Base-by-base conservation (phyloP, 2,888 invertebrate species). In the Hoplodrina blanda region DNA sequence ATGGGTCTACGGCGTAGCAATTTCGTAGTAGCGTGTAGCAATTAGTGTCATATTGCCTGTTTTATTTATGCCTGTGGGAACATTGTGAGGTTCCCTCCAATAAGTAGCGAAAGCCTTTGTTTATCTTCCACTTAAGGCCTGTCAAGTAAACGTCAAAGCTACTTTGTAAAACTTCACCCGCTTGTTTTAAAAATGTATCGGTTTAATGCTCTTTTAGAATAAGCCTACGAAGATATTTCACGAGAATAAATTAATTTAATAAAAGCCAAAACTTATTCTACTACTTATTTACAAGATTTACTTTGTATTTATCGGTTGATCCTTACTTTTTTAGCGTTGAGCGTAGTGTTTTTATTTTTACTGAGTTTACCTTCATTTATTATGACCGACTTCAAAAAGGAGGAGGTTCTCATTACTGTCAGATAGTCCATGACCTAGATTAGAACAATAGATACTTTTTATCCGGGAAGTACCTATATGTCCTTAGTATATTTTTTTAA, bases 21-120 rank as follows among this genome's bases (percentile, higher is more conserved):
- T 56, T 65, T 85, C 84, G 90, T 91, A 91, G 89, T 85, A 80
- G 80, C 78, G 82, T n/a, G n/a, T 86, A 91, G 91, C 90, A 91
- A 91, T 91, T 92, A 91, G 87, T 88, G 87, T 89, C 90, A 90
- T 87, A 88, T 86, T 90, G 83, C 84, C 75, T 78, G 85, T 84
- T 85, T 88, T 89, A 89, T 88, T 90, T 88, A 90, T 86, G 80
- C 86, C 82, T 75, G 66, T 67, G 77, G 80, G 69, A 67, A 75
- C 69, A 77, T 73, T 66, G 62, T 53, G 49, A 77, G 77, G 66
- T 69, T 70, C 69, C 75, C 59, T 77, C 56, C 52, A 63, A 67
- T 71, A 59, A 76, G 81, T 65, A 73, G 59, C 75, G 62, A 74
- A 74, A 78, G 66, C 50, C 70, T 84, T 79, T 84, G 82, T 83